Conservation (phyloP, 2,888 invertebrate genomes). For the Merodon equestris region DNA sequence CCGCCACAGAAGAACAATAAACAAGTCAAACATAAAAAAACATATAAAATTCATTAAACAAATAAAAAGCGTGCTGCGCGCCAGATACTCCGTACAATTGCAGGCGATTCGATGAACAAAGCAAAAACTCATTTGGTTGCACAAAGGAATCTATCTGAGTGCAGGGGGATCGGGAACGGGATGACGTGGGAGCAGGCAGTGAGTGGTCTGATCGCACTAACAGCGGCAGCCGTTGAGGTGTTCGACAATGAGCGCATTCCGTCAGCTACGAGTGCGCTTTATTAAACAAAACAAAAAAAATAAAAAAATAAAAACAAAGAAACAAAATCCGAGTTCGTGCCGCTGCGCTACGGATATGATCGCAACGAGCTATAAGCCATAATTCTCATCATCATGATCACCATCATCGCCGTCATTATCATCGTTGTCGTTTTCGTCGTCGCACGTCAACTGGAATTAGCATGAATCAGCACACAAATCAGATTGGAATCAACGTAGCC, state of each 20-base stretch:
- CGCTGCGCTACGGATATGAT: not conserved
- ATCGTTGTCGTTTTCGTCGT: not conserved
- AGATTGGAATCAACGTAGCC: conserved; percentile 28
- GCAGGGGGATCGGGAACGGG: not conserved
- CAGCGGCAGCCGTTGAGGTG: not conserved
- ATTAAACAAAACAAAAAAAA: no score
- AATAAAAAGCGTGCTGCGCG: conserved; percentile 41
- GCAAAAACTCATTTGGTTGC: conserved; percentile 41
- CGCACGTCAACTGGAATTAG: conserved; percentile 39
- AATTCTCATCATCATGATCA: no score
- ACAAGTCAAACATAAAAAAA: conserved; percentile 29
- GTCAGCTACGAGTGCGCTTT: conserved; percentile 22
- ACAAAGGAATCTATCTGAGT: conserved; percentile 44
- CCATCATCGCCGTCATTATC: no score
- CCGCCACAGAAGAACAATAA: conserved; percentile 46
- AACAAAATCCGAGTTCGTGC: conserved; percentile 35
- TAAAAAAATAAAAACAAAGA: no score
- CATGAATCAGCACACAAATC: conserved; percentile 49
- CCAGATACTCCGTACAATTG: conserved; percentile 26
- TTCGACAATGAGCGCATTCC: conserved; percentile 24
- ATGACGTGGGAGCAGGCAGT: not conserved
- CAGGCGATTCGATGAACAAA: conserved; percentile 34
- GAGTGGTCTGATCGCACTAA: not conserved
- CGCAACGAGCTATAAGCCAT: no score
- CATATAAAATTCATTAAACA: conserved; percentile 56